These are phyloP conservation scores for Salminus brasiliensis DNA, from an alignment of 2,113 vertebrate genomes.

Conservation along the genomic window DNA sequence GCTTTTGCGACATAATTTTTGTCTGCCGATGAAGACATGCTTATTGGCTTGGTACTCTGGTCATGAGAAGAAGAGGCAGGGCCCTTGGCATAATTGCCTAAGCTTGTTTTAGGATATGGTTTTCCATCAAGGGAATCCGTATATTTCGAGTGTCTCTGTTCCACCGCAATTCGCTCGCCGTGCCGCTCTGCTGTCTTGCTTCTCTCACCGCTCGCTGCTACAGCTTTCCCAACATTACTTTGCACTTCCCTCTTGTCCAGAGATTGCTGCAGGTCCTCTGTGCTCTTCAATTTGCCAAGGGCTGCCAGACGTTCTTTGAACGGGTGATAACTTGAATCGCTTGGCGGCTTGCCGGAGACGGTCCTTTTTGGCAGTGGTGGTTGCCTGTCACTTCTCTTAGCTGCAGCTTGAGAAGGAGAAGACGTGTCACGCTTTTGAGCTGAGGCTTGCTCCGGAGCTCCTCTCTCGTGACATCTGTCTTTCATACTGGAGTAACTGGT, in stretches of 20 bases:
- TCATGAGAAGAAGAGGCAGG: constrained; percentile 68
- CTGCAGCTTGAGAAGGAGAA: constrained; percentile 54
- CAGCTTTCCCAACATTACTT: constrained; percentile 37
- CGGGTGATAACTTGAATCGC: constrained; percentile 77
- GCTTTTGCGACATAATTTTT: constrained; percentile 75
- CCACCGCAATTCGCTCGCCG: constrained; percentile 61
- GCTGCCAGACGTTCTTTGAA: constrained; percentile 85
- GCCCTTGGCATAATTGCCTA: constrained; percentile 72
- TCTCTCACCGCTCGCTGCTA: constrained; percentile 53
- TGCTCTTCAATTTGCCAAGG: constrained; percentile 80
- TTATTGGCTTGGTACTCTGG: constrained; percentile 69
- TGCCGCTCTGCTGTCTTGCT: constrained; percentile 66
- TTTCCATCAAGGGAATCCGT: constrained; percentile 69
- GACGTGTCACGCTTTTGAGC: constrained; percentile 19
- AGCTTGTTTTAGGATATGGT: constrained; percentile 73
- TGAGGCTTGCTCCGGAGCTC: constrained; percentile 1
- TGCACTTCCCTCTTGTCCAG: constrained; percentile 44
- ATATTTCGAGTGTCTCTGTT: constrained; percentile 69
- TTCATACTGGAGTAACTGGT: constrained; percentile 43
- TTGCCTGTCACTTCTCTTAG: constrained; percentile 32
- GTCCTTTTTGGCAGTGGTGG: constrained; percentile 58
- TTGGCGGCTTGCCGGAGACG: constrained; percentile 57
- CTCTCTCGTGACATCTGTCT: constrained; percentile 31
- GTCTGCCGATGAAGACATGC: constrained; percentile 51
- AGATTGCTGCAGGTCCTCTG: constrained; percentile 67